phyloP scores from a whole-genome alignment of 2,113 vertebrate species.

The Pyxicephalus adspersus region DNA sequence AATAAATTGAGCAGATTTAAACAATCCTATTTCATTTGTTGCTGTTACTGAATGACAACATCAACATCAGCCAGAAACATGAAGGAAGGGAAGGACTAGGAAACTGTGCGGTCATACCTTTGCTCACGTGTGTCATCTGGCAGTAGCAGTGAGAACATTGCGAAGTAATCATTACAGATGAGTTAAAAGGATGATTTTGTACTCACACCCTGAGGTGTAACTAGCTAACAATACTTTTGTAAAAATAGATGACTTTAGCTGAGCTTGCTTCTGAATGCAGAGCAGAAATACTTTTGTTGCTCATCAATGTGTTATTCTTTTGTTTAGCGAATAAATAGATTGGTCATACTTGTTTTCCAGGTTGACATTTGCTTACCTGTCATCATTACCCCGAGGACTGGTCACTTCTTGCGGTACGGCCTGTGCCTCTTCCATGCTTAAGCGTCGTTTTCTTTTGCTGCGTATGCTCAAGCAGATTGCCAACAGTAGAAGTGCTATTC shows the following conservation, averaged over 20 bases:
- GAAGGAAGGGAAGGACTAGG: too few species aligned
- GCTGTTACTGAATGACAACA: too few species aligned
- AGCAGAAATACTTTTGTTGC: not conserved
- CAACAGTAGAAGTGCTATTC: conserved; percentile 83
- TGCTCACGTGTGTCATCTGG: not conserved
- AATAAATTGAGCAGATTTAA: too few species aligned
- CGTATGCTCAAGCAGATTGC: conserved; percentile 87
- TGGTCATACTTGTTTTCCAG: not conserved
- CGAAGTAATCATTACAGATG: not conserved
- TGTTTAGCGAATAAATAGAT: not conserved
- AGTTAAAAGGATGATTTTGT: not conserved
- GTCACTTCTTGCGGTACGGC: conserved; percentile 46
- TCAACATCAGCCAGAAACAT: too few species aligned
- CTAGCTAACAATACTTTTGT: not conserved
- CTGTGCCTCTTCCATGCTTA: conserved; percentile 55
- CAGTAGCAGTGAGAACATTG: not conserved
- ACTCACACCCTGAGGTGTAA: conserved; percentile 2
- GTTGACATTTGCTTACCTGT: conserved; percentile 68
- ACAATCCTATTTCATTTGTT: too few species aligned
- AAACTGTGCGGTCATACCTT: not conserved
- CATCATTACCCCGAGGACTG: conserved; percentile 59
- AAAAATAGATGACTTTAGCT: not conserved
- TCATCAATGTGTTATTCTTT: not conserved
- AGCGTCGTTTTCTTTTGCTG: conserved; percentile 77
- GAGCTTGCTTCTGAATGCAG: not conserved